Conservation (phyloP, 2,888 invertebrate genomes). For the Griposia aprilina region DNA sequence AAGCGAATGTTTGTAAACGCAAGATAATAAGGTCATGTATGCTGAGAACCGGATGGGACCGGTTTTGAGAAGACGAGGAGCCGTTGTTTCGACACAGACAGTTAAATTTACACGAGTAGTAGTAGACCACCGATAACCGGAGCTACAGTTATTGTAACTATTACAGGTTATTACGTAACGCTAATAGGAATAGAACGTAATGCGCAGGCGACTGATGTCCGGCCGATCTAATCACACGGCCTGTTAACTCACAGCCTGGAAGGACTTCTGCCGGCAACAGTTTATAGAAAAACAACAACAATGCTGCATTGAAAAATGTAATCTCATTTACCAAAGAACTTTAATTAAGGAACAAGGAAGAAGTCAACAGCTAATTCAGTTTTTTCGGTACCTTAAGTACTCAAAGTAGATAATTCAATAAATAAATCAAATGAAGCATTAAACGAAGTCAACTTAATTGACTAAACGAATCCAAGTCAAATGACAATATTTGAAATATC, state of each 20-base stretch:
- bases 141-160: conserved; percentile 52
- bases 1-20: conserved; percentile 73
- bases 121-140: conserved; percentile 57
- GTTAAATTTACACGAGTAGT: conserved; percentile 56
- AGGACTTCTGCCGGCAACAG: neutral
- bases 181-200: conserved; percentile 47
- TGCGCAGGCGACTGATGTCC: conserved; percentile 26
- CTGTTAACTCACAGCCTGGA: conserved; percentile 27
- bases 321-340: conserved; percentile 36
- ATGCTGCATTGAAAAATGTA: conserved; percentile 19
- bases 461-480: neutral
- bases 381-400: conserved; percentile 24
- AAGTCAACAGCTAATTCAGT: conserved; percentile 1
- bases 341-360: conserved; percentile 49
- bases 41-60: conserved; percentile 74
- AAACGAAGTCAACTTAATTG: conserved; percentile 9
- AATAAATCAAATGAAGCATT: conserved; percentile 25
- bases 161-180: conserved; percentile 60
- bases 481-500: neutral
- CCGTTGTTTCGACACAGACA: conserved; percentile 68
- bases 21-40: conserved; percentile 78
- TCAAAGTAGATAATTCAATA: neutral
- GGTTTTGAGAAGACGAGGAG: conserved; percentile 73
- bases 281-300: conserved; percentile 24
- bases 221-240: conserved; percentile 37